phyloP scores from a whole-genome alignment of 2,888 invertebrate genomes.

The Eupithecia inturbata region DNA sequence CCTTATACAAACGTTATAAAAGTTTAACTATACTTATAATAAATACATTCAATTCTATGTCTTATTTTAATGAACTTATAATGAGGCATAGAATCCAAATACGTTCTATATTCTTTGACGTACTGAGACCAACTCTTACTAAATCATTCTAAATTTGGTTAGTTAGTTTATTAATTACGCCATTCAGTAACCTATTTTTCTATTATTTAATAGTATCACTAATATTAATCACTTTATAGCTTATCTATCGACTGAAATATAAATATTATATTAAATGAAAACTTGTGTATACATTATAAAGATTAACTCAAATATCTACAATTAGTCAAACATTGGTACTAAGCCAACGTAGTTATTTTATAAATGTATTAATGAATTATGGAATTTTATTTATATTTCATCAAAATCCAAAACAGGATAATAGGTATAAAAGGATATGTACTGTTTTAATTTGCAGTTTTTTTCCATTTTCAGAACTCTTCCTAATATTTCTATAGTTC shows the following conservation, averaged over 20 bases:
- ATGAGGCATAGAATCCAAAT: conserved; percentile 38
- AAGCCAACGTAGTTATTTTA: background rate
- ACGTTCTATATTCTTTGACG: conserved; percentile 70
- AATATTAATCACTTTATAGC: conserved; percentile 59
- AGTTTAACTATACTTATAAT: conserved; percentile 35
- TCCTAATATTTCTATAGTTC: background rate
- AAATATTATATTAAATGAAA: conserved; percentile 4
- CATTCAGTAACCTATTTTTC: conserved; percentile 60
- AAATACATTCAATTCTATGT: conserved; percentile 5
- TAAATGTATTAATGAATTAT: conserved; percentile 15
- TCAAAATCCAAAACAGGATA: background rate
- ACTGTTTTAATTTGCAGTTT: background rate
- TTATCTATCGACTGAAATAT: conserved; percentile 21
- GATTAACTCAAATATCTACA: background rate
- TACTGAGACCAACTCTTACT: conserved; percentile 70
- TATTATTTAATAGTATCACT: conserved; percentile 61
- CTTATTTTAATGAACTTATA: conserved; percentile 32
- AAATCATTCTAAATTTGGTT: conserved; percentile 76
- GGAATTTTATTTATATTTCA: conserved; percentile 17
- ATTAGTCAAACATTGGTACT: background rate
- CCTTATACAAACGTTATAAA: conserved; percentile 34
- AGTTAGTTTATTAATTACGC: conserved; percentile 63
- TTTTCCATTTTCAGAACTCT: background rate
- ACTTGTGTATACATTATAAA: background rate
- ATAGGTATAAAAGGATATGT: background rate